phyloP scores from a whole-genome alignment of 1,140 invertebrate genomes.

The Lepidurus apus region DNA sequence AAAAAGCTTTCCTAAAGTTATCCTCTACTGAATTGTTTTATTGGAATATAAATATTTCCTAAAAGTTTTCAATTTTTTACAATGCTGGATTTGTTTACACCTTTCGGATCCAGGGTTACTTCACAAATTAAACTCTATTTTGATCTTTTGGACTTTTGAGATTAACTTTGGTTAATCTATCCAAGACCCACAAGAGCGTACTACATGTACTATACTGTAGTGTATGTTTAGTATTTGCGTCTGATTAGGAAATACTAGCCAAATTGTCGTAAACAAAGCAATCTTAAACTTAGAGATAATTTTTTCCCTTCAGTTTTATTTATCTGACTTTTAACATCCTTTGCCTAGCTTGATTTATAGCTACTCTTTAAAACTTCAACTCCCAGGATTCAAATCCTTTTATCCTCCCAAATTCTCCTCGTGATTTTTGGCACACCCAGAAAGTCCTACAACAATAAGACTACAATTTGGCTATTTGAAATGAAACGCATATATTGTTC shows the following conservation, averaged over 20 bases:
- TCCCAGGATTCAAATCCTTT: background rate
- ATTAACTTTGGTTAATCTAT: no score
- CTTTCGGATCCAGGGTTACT: no score
- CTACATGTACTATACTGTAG: no score
- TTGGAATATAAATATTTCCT: no score
- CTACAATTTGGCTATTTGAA: background rate
- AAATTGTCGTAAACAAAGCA: background rate
- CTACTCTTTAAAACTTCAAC: background rate
- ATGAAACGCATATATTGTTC: background rate
- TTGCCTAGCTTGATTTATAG: background rate
- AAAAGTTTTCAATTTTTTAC: no score
- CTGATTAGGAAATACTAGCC: no score
- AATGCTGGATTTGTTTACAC: no score
- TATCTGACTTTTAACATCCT: background rate
- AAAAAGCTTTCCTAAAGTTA: background rate
- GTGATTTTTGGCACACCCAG: background rate
- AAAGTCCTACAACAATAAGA: background rate
- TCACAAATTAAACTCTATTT: no score
- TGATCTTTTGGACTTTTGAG: no score
- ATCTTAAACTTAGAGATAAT: background rate
- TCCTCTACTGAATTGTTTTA: background rate
- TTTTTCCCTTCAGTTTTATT: background rate
- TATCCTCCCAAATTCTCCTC: background rate
- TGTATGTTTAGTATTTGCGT: no score
- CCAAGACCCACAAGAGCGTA: no score